These are phyloP conservation scores for Lontra canadensis DNA, from an alignment of 2,113 vertebrate species.

Conservation along the genomic window DNA sequence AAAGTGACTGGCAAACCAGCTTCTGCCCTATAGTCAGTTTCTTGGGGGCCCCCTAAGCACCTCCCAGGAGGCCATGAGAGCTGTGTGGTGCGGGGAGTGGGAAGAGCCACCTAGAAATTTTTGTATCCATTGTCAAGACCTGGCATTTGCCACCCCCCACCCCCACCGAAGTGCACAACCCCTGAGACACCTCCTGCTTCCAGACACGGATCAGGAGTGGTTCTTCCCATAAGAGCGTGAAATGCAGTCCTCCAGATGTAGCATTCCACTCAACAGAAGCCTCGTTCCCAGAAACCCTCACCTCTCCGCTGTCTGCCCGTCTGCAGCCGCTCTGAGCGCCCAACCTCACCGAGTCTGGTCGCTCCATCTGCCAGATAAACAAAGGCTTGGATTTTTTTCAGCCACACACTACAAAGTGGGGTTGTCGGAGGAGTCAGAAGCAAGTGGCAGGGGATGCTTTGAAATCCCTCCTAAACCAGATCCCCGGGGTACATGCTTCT, in stretches of 20 bases:
- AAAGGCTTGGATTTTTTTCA: constrained; percentile 36
- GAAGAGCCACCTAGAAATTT: background rate
- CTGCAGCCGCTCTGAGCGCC: background rate
- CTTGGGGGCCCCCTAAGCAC: background rate
- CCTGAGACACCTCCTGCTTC: background rate
- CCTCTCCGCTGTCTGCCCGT: background rate
- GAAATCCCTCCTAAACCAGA: background rate
- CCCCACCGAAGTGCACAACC: background rate
- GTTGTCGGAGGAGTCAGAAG: background rate
- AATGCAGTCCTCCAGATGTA: background rate
- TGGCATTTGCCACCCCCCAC: background rate
- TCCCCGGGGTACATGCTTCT: background rate
- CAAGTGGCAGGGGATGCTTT: constrained; percentile 13
- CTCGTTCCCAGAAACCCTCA: background rate
- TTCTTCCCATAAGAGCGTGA: background rate
- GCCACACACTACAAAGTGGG: background rate
- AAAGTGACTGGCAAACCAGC: background rate
- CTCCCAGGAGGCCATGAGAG: background rate
- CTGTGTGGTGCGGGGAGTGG: background rate
- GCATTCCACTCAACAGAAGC: too few relatives aligned
- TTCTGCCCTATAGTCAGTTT: background rate
- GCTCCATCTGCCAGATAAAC: constrained; percentile 30
- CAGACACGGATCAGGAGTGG: background rate
- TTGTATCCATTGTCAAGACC: background rate
- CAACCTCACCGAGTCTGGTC: background rate